Evolutionary conservation across 2,888 invertebrate species (phyloP).

Genomic region (Temnothorax ravouxi): DNA sequence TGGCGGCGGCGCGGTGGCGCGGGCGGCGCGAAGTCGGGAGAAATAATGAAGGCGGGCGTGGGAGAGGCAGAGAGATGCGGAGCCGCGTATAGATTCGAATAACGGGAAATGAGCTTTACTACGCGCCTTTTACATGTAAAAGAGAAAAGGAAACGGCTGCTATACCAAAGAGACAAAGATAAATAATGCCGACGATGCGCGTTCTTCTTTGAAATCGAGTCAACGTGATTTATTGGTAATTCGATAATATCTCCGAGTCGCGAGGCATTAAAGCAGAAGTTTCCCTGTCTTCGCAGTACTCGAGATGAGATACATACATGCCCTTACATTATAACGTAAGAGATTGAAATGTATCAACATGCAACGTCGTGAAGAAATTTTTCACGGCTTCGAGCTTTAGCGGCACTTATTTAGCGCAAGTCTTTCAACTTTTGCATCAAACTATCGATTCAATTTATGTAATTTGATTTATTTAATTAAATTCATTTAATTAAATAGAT

Average conservation of each 20-base stretch:
- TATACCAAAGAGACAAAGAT: constrained; percentile 41
- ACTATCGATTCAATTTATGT: too few relatives aligned
- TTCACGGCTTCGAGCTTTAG: background rate
- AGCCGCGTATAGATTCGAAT: constrained; percentile 48
- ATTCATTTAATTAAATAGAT: background rate
- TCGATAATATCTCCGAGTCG: constrained; percentile 40
- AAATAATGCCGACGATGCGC: constrained; percentile 42
- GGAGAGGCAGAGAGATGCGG: constrained; percentile 11
- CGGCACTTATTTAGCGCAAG: background rate
- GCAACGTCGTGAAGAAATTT: background rate
- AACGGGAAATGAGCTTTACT: constrained; percentile 50
- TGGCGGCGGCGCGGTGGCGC: background rate
- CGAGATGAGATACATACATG: background rate
- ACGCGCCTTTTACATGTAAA: constrained; percentile 52
- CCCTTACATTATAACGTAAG: background rate
- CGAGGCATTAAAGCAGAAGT: constrained; percentile 39
- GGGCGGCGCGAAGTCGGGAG: constrained; percentile 7
- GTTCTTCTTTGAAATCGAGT: constrained; percentile 51
- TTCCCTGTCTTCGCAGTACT: constrained; percentile 10
- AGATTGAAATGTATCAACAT: background rate
- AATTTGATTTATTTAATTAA: constrained; percentile 58
- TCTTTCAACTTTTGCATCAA: background rate
- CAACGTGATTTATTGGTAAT: constrained; percentile 53
- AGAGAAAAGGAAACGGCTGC: constrained; percentile 44
- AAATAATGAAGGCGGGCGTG: constrained; percentile 38